Percentiles rank a stretch among this genome's conserved stretches.
Evolutionary conservation across 2,888 invertebrate genomes (phyloP).

Genomic region (Neoitamus cyanurus): DNA sequence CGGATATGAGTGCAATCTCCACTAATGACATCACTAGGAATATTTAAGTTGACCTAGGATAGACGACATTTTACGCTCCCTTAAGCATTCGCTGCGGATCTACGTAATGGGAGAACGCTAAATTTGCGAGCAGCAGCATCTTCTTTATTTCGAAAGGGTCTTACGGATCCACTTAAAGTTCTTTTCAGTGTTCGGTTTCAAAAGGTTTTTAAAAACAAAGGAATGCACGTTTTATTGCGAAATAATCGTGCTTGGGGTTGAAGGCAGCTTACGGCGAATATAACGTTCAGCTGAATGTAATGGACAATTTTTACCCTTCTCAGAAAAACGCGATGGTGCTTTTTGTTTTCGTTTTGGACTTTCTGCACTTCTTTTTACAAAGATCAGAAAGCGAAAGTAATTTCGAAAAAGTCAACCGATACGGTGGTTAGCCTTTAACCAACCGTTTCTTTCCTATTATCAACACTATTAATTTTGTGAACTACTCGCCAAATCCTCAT

Average conservation of each 20-base stretch:
- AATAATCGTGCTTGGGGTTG: background rate
- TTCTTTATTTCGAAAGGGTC: background rate
- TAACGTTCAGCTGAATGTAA: background rate
- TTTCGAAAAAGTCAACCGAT: too few species aligned
- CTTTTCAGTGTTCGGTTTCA: background rate
- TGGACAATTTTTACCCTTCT: background rate
- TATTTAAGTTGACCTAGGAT: conserved; percentile 29
- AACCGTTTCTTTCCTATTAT: too few species aligned
- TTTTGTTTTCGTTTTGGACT: background rate
- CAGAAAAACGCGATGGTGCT: background rate
- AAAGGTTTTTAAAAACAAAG: background rate
- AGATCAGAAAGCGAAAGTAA: background rate
- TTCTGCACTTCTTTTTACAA: background rate
- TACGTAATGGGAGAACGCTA: background rate
- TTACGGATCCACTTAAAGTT: background rate
- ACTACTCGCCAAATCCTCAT: too few species aligned
- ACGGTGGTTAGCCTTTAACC: too few species aligned
- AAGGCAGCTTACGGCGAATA: background rate
- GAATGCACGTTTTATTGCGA: background rate
- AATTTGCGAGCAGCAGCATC: background rate
- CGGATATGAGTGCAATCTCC: conserved; percentile 39
- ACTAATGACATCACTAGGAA: conserved; percentile 17
- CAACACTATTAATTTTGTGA: too few species aligned
- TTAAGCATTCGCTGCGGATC: background rate
- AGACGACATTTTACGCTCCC: conserved; percentile 4